These are phyloP conservation scores for Plebejus melissa DNA, from an alignment of 2,888 invertebrate genomes.

Conservation along the genomic window DNA sequence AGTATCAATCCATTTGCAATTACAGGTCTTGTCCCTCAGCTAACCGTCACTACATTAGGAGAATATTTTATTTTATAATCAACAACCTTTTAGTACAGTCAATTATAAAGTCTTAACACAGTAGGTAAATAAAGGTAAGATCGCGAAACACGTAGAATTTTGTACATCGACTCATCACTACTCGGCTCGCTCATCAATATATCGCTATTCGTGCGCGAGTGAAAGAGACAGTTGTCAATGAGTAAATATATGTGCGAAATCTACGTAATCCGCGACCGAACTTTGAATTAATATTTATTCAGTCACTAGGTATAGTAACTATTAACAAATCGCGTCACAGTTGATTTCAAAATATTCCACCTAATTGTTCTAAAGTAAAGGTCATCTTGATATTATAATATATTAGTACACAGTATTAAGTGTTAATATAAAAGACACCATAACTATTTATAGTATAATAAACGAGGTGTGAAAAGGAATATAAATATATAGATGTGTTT, in stretches of 20 bases:
- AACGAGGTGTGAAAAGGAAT: neutral
- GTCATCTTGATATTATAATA: neutral
- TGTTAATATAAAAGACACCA: neutral
- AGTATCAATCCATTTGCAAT: neutral
- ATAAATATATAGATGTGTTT: constrained; percentile 2
- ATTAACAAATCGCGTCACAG: neutral
- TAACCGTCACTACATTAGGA: neutral
- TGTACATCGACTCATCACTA: neutral
- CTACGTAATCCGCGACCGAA: neutral
- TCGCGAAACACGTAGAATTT: neutral
- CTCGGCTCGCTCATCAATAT: neutral
- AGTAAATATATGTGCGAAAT: neutral
- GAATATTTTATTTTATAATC: neutral
- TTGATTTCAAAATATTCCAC: neutral
- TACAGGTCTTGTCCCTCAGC: neutral
- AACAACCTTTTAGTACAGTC: constrained; percentile 14
- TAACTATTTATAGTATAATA: neutral
- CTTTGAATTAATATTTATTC: neutral
- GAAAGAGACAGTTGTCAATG: neutral
- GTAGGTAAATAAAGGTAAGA: neutral
- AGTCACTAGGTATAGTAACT: neutral
- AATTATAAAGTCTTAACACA: neutral
- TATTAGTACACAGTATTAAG: neutral
- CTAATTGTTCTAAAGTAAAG: neutral
- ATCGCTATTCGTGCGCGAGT: neutral